Evolutionary conservation across 2,797 vertebrate species (phyloP).

Genomic region (Paedocypris micromegethes): DNA sequence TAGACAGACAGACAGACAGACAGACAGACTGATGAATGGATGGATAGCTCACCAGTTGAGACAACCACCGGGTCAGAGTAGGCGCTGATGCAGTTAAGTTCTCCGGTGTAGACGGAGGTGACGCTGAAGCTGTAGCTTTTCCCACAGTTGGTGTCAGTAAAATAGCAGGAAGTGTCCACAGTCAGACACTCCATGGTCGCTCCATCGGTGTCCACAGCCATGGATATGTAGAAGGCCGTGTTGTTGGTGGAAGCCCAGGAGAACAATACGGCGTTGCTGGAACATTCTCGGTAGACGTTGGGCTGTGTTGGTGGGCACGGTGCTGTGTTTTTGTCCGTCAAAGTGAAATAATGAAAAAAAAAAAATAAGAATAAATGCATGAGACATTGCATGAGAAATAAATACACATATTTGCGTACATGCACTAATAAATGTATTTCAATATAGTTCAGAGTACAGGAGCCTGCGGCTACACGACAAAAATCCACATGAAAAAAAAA

Average conservation of each 20-base stretch:
- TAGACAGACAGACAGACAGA: too few relatives aligned
- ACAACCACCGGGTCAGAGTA: slow-evolving; percentile 47
- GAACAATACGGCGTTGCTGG: slow-evolving; percentile 61
- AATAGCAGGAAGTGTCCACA: slow-evolving; percentile 58
- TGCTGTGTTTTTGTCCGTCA: slow-evolving; percentile 52
- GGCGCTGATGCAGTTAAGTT: slow-evolving; percentile 53
- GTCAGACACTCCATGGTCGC: slow-evolving; percentile 56
- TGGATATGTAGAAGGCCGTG: slow-evolving; percentile 64
- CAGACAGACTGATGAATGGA: background rate
- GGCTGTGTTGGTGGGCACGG: slow-evolving; percentile 66
- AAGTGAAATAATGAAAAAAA: slow-evolving; percentile 5
- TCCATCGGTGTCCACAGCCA: slow-evolving; percentile 48
- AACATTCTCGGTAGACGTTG: slow-evolving; percentile 51
- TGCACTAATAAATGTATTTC: too few relatives aligned
- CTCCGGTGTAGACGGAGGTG: slow-evolving; percentile 51
- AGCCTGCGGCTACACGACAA: too few relatives aligned
- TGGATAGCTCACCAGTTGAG: slow-evolving; percentile 57
- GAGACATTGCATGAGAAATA: too few relatives aligned
- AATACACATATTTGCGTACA: too few relatives aligned
- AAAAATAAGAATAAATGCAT: too few relatives aligned
- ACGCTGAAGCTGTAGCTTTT: slow-evolving; percentile 63
- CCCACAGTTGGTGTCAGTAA: slow-evolving; percentile 65
- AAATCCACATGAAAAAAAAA: too few relatives aligned
- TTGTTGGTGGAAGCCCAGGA: slow-evolving; percentile 63
- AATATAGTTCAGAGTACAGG: too few relatives aligned